Conservation (phyloP, 1,140 invertebrate genomes). For the Thaumatotibia leucotreta region DNA sequence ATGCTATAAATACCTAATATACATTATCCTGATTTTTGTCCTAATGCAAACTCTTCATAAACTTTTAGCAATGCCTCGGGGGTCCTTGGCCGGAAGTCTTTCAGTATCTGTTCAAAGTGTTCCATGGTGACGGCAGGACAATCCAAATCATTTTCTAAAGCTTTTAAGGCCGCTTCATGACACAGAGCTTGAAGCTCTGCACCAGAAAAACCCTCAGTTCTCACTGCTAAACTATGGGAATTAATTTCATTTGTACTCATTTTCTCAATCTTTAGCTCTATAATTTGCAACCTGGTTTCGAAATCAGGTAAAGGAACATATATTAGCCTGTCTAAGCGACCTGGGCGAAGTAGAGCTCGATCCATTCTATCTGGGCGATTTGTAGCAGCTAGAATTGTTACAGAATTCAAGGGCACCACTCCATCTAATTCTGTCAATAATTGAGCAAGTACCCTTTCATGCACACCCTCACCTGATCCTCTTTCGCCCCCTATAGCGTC, state of each 20-base stretch:
- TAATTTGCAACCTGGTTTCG: slow-evolving; percentile 78
- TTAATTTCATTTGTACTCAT: slow-evolving; percentile 82
- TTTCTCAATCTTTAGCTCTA: slow-evolving; percentile 77
- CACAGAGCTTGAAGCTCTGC: slow-evolving; percentile 87
- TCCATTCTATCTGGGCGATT: slow-evolving; percentile 92
- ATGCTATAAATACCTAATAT: too few relatives aligned
- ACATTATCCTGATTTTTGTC: slow-evolving; percentile 38
- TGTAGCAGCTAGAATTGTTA: slow-evolving; percentile 96
- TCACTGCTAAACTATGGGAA: slow-evolving; percentile 77
- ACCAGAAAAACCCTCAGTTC: slow-evolving; percentile 84
- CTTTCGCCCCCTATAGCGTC: slow-evolving; percentile 93
- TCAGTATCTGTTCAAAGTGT: slow-evolving; percentile 55
- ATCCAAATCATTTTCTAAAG: slow-evolving; percentile 74
- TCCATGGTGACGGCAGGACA: slow-evolving; percentile 55
- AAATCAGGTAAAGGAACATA: slow-evolving; percentile 86
- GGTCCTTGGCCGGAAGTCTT: slow-evolving; percentile 58
- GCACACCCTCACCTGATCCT: slow-evolving; percentile 79
- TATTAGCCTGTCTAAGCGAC: slow-evolving; percentile 85
- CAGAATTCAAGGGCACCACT: slow-evolving; percentile 88
- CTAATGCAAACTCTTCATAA: slow-evolving; percentile 59
- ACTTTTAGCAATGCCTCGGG: slow-evolving; percentile 49
- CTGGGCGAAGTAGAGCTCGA: slow-evolving; percentile 85
- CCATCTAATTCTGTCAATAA: slow-evolving; percentile 94
- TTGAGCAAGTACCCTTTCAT: slow-evolving; percentile 91
- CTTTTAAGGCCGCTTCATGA: slow-evolving; percentile 83